phyloP scores from a whole-genome alignment of 2,888 invertebrate species.

The Galerucella nymphaeae region DNA sequence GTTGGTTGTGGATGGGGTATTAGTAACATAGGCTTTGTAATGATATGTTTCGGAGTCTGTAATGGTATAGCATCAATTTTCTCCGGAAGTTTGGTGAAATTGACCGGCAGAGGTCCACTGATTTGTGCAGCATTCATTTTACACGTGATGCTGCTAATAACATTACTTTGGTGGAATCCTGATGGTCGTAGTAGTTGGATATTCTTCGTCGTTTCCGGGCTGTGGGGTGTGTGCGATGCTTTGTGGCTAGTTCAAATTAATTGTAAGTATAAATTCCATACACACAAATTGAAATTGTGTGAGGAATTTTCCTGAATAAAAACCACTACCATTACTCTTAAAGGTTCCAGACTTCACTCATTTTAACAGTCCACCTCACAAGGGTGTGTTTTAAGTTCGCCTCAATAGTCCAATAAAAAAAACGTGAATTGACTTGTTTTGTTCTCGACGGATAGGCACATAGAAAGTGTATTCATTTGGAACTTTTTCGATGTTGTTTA shows the following conservation, averaged over 20 bases:
- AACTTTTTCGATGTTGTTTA: too few relatives aligned
- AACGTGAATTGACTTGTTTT: too few relatives aligned
- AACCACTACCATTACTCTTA: too few relatives aligned
- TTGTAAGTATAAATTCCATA: slow-evolving; percentile 69
- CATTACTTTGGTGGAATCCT: slow-evolving; percentile 79
- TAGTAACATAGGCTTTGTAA: slow-evolving; percentile 90
- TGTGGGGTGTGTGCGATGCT: slow-evolving; percentile 92
- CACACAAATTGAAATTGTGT: too few relatives aligned
- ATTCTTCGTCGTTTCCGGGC: slow-evolving; percentile 82
- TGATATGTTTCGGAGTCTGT: slow-evolving; percentile 92
- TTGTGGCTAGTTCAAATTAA: slow-evolving; percentile 94
- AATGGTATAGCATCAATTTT: slow-evolving; percentile 88
- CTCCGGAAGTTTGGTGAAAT: slow-evolving; percentile 82
- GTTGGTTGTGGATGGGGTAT: slow-evolving; percentile 91
- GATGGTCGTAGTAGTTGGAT: slow-evolving; percentile 73
- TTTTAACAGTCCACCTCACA: too few relatives aligned
- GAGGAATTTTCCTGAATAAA: too few relatives aligned
- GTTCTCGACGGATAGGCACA: too few relatives aligned
- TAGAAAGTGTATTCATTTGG: too few relatives aligned
- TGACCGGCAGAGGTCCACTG: slow-evolving; percentile 83
- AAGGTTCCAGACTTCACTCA: too few relatives aligned
- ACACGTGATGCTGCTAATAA: slow-evolving; percentile 76
- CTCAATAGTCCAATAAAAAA: too few relatives aligned
- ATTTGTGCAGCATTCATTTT: slow-evolving; percentile 79
- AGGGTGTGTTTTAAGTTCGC: too few relatives aligned